Evolutionary conservation across 2,888 invertebrate genomes (phyloP), one percentile per base, ranked within the genome.

Genomic region (Tricholauxania praeusta): DNA sequence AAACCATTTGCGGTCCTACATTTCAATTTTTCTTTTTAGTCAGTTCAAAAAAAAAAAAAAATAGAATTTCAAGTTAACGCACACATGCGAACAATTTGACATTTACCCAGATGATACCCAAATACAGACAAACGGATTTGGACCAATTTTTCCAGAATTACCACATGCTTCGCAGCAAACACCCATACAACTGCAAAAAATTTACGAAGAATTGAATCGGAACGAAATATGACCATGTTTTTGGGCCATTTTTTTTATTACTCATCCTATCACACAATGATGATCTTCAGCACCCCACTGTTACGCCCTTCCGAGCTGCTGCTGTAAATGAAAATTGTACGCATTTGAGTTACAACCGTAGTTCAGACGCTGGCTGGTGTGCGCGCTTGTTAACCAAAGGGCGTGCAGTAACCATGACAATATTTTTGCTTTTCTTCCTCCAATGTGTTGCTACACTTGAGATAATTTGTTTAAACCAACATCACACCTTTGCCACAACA

Each of bases 391-490:
- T 60, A 60, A 32, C 60, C 22, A 4, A 60, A 32, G 60, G 60
- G 60, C 60, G 39, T 60, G 19, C 60, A 60, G 60, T 32, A 32
- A 32, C 32, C 60, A 60, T 32, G 60, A 32, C 60, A 60, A 60
- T 60, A 60, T 32, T 60, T 60, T 14, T 60, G 14, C 15, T 14
- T 32, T 55, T 3, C 22, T 55, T 19, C 10, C 19, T 32, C 32
- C 32, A 28, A 28, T 39, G 4, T 28, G 28, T 28, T 49, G 63
- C 19, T 49, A 63, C 49, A 63, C 63, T 63, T 63, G 63, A 48
- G 63, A 49, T 49, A 63, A 63, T 63, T 63, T 63, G 63, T 63
- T 63, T 63, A 48, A n/a, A 22, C 47, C 63, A 63, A 63, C 63
- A 63, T 63, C 63, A 63, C 63, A 63, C 63, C 63, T 63, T 28